These are phyloP conservation scores for Montipora sp. DNA, from an alignment of 64 coral and sea anemone genomes.

Conservation along the genomic window DNA sequence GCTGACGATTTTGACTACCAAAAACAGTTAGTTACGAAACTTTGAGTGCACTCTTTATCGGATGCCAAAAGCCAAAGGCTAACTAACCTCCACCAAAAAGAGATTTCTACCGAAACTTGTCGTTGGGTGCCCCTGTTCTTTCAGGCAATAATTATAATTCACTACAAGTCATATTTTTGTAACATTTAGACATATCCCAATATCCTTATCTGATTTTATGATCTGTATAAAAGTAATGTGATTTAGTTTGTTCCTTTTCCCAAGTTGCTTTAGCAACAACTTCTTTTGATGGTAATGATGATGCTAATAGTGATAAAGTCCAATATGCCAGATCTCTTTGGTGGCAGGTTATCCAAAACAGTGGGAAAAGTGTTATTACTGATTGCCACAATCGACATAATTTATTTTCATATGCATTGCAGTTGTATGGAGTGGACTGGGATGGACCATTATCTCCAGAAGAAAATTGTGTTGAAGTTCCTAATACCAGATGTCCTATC, in stretches of 20 bases:
- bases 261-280: slow-evolving; percentile 17
- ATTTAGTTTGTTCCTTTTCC: slow-evolving; percentile 7
- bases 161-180: slow-evolving; percentile 7
- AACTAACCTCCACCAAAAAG: slow-evolving; percentile 9
- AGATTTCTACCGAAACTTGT: neutral
- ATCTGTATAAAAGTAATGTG: slow-evolving; percentile 18
- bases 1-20: neutral
- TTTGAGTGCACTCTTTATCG: slow-evolving; percentile 7
- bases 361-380: neutral
- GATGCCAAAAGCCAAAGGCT: slow-evolving; percentile 5
- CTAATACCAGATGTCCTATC: slow-evolving; percentile 24
- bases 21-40: neutral
- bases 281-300: neutral
- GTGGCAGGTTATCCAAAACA: slow-evolving; percentile 14
- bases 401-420: neutral
- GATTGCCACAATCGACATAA: slow-evolving; percentile 3
- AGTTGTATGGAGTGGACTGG: slow-evolving; percentile 61
- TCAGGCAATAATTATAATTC: slow-evolving; percentile 4
- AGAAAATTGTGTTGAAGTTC: slow-evolving; percentile 27
- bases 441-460: slow-evolving; percentile 38
- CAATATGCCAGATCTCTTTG: slow-evolving; percentile 17
- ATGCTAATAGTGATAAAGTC: neutral
- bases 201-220: neutral
- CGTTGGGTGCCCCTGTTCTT: neutral
- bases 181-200: slow-evolving; percentile 12